Evolutionary conservation across 2,888 invertebrate species (phyloP), one percentile per base, ranked within the genome.

Genomic region (Ectemnius lituratus): DNA sequence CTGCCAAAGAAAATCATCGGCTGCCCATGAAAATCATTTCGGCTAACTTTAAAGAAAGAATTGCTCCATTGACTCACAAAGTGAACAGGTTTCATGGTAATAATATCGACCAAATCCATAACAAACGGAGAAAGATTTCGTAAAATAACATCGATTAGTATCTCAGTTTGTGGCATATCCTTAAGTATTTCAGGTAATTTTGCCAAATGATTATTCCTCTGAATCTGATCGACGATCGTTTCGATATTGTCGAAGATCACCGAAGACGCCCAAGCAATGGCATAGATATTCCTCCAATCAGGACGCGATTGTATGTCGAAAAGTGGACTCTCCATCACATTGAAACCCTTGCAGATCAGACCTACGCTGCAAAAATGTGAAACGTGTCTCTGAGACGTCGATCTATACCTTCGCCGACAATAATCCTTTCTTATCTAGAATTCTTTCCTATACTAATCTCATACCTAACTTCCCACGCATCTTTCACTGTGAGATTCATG

Each of bases 381-480:
- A 57, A 63, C 46, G 62, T 68, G 62, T 78, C 63, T 73, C 23
- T 37, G 14, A 70, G 28, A n/a, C 23, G 23, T 62, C 14, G 14
- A 20, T 47, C 23, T 4, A 16, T 4, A n/a, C n/a, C 59, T 4
- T 58, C 23, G 16, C 13, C 16, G 45, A 62, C 6, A 45, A 4
- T 57, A 59, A 63, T 46, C 27, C 20, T 63, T 57, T 11, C 61
- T 28, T 14, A 5, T 16, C 45, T 11, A 2, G 5, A 2, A 14
- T 14, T 52, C 16, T 14, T 52, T 52, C 52, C 52, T 11, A 4
- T 16, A 0, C 60, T 45, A 16, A 16, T 69, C 45, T 59, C 74
- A 60, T 84, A 89, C 89, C 89, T 85, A 67, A 88, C 84, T 74
- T 89, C 86, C 76, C 80, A 86, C 16, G 76, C 84, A n/a, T 88